Evolutionary conservation across 2,797 vertebrate species (phyloP), one percentile per base, ranked within the genome.

Genomic region (Lateolabrax maculatus): DNA sequence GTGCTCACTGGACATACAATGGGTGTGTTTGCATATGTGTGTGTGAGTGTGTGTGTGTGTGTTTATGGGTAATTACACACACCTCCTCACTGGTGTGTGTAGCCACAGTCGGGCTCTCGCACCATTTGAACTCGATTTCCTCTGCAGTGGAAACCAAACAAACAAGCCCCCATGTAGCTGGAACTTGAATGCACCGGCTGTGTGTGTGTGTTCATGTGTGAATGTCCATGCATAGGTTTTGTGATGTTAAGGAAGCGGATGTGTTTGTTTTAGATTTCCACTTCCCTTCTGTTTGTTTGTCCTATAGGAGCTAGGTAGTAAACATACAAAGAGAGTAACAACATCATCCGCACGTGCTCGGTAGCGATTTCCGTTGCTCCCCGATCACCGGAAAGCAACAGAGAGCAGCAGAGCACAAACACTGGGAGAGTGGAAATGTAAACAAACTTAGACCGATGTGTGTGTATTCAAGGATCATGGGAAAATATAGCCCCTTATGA

Each of bases 391-490:
- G 80, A 53, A 78, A 69, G 75, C 52, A 56, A 29, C 74, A 41
- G 46, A 75, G 70, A 46, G 73, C 27, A 49, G 51, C 39, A 4
- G 29, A 79, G 62, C 70, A 69, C 79, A 84, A 86, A 86, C 72
- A 87, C 71, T 80, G n/a, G 0, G 49, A 79, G 85, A 73, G 51
- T 79, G 75, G 75, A 82, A 81, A 83, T 75, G 68, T 80, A 85
- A 92, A 89, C 84, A 90, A 71, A 74, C 64, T 77, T 64, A 23
- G 31, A 48, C 83, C 46, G 0, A 8, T 51, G 46, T 62, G 49
- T 78, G 60, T 18, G 63, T 57, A 41, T 15, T 39, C 37, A 77
- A 86, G 79, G 80, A 85, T 79, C 44, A 60, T 72, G 62, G 65
- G 57, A 77, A 87, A 77, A 70, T 23, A 41, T 51, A 70, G 43